Evolutionary conservation across 2,888 invertebrate species (phyloP).

Genomic region (Entomobrya multifasciata): DNA sequence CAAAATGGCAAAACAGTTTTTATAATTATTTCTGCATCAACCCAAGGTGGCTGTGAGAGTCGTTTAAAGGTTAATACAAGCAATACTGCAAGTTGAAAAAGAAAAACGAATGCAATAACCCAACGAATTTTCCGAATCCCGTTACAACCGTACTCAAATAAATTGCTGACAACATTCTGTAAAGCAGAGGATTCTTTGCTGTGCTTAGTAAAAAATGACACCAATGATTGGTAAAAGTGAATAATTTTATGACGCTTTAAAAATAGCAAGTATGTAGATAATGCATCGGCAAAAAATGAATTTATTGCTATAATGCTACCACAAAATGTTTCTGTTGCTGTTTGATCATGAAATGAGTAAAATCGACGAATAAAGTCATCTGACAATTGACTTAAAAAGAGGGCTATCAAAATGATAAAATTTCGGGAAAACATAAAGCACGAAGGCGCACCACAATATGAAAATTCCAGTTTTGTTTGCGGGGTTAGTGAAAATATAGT

Average conservation of each 20-base stretch:
- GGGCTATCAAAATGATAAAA: background rate
- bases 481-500: background rate
- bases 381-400: background rate
- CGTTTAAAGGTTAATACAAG: background rate
- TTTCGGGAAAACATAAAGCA: too few relatives aligned
- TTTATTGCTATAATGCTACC: background rate
- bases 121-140: background rate
- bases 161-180: background rate
- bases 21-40: background rate
- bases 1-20: background rate
- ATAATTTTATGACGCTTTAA: background rate
- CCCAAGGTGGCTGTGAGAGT: too few relatives aligned
- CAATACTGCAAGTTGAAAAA: background rate
- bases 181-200: background rate
- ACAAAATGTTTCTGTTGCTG: too few relatives aligned
- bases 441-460: background rate
- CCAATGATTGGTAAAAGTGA: background rate
- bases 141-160: background rate
- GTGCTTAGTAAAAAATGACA: background rate
- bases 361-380: background rate
- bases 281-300: background rate
- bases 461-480: background rate
- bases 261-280: background rate
- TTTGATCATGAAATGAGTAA: background rate
- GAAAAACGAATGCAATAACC: background rate